Conservation (phyloP, 2,797 vertebrate species). For the Steatocranus sp. region DNA sequence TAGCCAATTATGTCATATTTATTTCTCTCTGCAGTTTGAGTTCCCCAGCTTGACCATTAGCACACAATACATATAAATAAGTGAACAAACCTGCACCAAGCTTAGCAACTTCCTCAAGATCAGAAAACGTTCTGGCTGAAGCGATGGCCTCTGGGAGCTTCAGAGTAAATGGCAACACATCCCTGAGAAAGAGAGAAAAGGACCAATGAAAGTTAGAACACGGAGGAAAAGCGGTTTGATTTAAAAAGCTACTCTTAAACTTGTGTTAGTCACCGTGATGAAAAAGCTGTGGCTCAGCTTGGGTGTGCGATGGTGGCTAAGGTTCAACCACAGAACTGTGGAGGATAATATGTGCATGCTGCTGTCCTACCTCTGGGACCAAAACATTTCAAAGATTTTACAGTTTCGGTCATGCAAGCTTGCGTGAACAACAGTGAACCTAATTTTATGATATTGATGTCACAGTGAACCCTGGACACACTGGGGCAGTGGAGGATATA, state of each 20-base stretch:
- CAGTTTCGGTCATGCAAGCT: not conserved
- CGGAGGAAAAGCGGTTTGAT: not conserved
- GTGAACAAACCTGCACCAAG: constrained; percentile 83
- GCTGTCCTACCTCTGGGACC: not conserved
- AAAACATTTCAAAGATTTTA: not conserved
- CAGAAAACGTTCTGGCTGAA: constrained; percentile 78
- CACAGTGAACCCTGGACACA: not conserved
- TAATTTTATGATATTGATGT: not conserved
- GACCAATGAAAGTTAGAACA: not conserved
- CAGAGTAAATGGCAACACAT: constrained; percentile 89
- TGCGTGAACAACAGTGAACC: not conserved
- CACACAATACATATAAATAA: not conserved
- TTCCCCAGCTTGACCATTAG: not conserved
- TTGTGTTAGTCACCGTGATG: constrained; percentile 14
- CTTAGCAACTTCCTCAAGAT: constrained; percentile 85
- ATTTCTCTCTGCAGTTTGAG: not conserved
- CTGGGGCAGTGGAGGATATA: not conserved
- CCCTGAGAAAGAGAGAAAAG: constrained; percentile 65
- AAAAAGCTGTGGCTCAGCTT: not conserved
- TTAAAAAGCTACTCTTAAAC: not conserved
- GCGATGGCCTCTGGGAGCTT: constrained; percentile 84
- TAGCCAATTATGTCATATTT: not conserved
- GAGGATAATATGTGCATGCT: not conserved
- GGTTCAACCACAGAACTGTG: not conserved
- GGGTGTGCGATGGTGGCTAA: not conserved